phyloP scores from a whole-genome alignment of 2,888 invertebrate genomes.

The Pseudeuparius sepicola region DNA sequence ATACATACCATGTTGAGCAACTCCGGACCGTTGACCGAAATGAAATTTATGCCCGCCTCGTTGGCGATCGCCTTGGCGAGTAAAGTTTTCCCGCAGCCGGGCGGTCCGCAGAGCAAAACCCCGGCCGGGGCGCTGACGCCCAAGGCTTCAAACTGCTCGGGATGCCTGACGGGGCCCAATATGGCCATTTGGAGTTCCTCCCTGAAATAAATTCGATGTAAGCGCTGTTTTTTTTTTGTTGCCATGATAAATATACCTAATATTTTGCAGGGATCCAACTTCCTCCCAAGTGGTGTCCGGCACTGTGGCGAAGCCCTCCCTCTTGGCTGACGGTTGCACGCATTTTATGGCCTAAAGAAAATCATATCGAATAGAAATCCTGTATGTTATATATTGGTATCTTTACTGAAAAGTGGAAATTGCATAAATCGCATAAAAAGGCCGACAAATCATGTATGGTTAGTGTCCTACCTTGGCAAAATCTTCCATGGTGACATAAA shows the following conservation, averaged over 20 bases:
- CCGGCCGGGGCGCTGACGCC: constrained; percentile 80
- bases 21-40: constrained; percentile 98
- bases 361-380: neutral
- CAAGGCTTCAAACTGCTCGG: constrained; percentile 65
- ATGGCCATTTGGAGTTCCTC: constrained; percentile 81
- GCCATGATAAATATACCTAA: constrained; percentile 82
- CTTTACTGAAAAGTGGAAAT: too few species aligned
- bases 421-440: too few species aligned
- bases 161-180: constrained; percentile 81
- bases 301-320: constrained; percentile 96
- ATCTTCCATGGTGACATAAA: constrained; percentile 65
- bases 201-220: too few species aligned
- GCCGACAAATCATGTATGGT: neutral
- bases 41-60: constrained; percentile 97
- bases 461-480: constrained; percentile 43
- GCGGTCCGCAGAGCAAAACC: constrained; percentile 91
- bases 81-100: constrained; percentile 93
- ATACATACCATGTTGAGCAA: constrained; percentile 84
- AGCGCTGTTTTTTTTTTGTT: too few species aligned
- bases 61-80: constrained; percentile 97
- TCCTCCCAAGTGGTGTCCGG: constrained; percentile 97
- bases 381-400: too few species aligned
- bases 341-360: constrained; percentile 53
- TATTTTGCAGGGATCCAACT: constrained; percentile 81
- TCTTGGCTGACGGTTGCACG: constrained; percentile 86